Conservation (phyloP, 2,888 invertebrate species). For the Horisme vitalbata region DNA sequence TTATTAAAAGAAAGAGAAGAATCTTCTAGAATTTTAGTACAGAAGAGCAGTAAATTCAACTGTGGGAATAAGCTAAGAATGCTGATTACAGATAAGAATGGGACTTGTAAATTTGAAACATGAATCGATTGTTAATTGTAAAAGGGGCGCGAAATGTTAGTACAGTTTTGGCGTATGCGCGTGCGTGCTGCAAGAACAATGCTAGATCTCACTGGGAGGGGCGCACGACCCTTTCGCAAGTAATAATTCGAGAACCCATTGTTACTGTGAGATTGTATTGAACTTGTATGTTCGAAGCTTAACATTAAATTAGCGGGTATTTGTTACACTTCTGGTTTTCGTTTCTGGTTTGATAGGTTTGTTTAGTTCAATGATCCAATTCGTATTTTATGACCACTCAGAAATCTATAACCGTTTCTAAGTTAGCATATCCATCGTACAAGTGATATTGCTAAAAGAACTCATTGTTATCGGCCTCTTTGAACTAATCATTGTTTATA, state of each 20-base stretch:
- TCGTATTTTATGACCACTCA: constrained; percentile 5
- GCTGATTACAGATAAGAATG: no score
- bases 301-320: constrained; percentile 31
- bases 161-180: constrained; percentile 47
- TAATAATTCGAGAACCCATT: constrained; percentile 48
- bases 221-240: constrained; percentile 51
- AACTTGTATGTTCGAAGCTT: constrained; percentile 37
- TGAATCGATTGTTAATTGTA: constrained; percentile 30
- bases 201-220: constrained; percentile 42
- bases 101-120: constrained; percentile 32
- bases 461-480: constrained; percentile 35
- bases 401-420: background rate
- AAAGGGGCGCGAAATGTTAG: constrained; percentile 43
- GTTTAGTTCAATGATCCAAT: constrained; percentile 3
- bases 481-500: constrained; percentile 37
- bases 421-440: constrained; percentile 4
- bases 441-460: constrained; percentile 14
- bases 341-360: constrained; percentile 12
- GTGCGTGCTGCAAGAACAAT: constrained; percentile 50
- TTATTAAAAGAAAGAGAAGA: no score
- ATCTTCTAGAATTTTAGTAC: no score
- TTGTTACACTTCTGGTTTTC: constrained; percentile 21
- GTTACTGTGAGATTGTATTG: constrained; percentile 38
- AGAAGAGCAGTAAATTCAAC: no score
- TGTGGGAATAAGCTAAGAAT: no score